Base-by-base conservation (phyloP, 2,797 vertebrate genomes). In the Cichlasoma orientale region DNA sequence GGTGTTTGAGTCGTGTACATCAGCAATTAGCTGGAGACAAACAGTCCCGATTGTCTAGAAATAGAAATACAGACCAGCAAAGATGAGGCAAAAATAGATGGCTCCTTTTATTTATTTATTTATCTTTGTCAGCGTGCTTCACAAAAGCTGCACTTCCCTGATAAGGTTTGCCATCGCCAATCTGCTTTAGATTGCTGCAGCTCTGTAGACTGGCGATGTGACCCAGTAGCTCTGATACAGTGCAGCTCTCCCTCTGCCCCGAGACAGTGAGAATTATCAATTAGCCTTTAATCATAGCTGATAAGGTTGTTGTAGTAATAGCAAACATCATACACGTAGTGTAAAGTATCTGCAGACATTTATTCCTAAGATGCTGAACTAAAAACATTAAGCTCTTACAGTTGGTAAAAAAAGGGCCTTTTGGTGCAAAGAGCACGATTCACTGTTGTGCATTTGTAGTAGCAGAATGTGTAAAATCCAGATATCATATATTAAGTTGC, bases 51-150 rank as follows among this genome's bases (percentile, higher is more conserved):
- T 33, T 50, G 18, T n/a, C 56, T 78, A 52, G 38, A 77, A 81
- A 82, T 72, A 82, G 72, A 82, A 79, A 54, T 58, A 50, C 80
- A 85, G 11, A 56, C 47, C 18, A 58, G 31, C 36, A 74, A 21
- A 75, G 56, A 84, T 29, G 9, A 69, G 59, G 29, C 58, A 79
- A 77, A 84, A 75, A 73, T 66, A 56, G 56, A 74, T 27, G 25
- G 3, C 21, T 63, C n/a, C 11, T 78, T 80, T 4, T 44, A 53
- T 41, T 16, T 50, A 12, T 63, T 50, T 59, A 33, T 83, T 76
- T 31, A 38, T 75, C 72, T 72, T 68, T 71, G 23, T 69, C 16
- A 21, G 2, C 56, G 50, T 27, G 53, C 47, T 59, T 74, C 68
- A 61, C 50, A 78, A 55, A 55, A 69, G 71, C 59, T 75, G 54